phyloP scores from a whole-genome alignment of 2,113 vertebrate genomes.

The Mustelus asterias region DNA sequence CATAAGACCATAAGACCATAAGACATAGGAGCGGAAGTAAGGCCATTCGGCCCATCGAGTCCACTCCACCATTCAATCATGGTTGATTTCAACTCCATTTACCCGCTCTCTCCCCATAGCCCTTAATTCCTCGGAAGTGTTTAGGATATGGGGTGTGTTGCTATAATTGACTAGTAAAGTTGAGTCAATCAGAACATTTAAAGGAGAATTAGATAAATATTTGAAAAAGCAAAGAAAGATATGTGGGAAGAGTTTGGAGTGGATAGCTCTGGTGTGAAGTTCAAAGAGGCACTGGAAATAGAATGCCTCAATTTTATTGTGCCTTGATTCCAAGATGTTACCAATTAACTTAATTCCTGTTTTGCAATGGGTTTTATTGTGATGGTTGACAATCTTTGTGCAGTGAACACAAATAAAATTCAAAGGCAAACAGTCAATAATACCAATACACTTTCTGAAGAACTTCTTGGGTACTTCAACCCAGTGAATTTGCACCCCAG shows the following conservation, averaged over 20 bases:
- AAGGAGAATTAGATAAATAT: no score
- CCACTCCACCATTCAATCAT: no score
- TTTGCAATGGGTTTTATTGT: neutral
- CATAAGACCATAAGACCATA: no score
- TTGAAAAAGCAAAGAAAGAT: neutral
- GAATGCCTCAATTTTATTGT: neutral
- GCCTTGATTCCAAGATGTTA: neutral
- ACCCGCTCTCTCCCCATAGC: no score
- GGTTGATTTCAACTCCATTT: no score
- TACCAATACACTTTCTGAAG: neutral
- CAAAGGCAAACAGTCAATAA: neutral
- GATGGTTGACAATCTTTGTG: neutral
- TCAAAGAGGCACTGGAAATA: neutral
- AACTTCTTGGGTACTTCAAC: neutral
- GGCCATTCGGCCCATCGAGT: no score
- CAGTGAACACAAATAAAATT: neutral
- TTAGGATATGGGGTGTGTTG: neutral
- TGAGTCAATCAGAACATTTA: neutral
- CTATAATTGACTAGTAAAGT: neutral
- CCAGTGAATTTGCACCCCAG: neutral
- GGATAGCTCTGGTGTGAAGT: neutral
- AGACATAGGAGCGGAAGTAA: no score
- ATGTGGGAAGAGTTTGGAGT: no score
- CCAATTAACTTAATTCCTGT: neutral
- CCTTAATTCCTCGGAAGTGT: neutral